Percentiles rank a stretch among this genome's conserved stretches.
Evolutionary conservation across 2,888 invertebrate genomes (phyloP).

Genomic region (Meteorus cinctellus): DNA sequence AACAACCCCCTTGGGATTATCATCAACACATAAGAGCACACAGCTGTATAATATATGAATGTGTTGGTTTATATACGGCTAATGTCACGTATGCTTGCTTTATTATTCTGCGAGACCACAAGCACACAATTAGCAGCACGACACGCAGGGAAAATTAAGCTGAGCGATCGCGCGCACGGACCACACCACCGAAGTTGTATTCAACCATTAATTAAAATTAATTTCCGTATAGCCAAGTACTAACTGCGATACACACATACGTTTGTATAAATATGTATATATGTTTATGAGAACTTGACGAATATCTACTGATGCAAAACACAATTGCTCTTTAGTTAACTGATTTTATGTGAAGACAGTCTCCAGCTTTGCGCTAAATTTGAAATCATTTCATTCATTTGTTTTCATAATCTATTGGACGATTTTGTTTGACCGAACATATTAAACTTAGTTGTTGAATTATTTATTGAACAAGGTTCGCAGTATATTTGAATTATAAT

Average conservation of each 20-base stretch:
- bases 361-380: too few relatives aligned
- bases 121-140: slow-evolving; percentile 50
- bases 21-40: neutral
- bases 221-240: slow-evolving; percentile 40
- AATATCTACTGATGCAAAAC: too few relatives aligned
- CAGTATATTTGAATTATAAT: too few relatives aligned
- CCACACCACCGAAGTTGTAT: neutral
- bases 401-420: too few relatives aligned
- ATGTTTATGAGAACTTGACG: neutral
- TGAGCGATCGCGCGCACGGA: slow-evolving; percentile 39
- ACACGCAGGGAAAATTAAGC: slow-evolving; percentile 41
- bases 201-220: slow-evolving; percentile 51
- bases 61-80: slow-evolving; percentile 11
- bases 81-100: slow-evolving; percentile 32
- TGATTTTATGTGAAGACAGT: too few relatives aligned
- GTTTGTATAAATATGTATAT: neutral
- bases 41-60: neutral
- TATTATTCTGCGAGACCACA: slow-evolving; percentile 45
- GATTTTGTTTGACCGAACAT: too few relatives aligned
- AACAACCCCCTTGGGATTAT: slow-evolving; percentile 20
- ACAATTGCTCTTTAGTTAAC: too few relatives aligned
- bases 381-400: too few relatives aligned
- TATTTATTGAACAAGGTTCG: too few relatives aligned
- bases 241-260: neutral
- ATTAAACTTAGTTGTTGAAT: too few relatives aligned